These are phyloP conservation scores for Microctonus aethiopoides DNA, from an alignment of 2,888 invertebrate genomes.

Conservation along the genomic window DNA sequence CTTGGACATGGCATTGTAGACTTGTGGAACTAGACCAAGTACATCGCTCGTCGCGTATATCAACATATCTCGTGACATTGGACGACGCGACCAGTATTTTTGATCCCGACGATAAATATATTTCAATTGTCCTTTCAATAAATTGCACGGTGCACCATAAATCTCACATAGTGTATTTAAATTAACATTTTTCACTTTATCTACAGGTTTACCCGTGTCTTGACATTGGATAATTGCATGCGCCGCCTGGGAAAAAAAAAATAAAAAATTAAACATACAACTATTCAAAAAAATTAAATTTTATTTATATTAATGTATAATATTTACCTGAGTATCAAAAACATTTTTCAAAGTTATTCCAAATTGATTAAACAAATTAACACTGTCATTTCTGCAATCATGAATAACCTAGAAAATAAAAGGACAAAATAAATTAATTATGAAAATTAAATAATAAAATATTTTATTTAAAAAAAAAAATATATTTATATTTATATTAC, in stretches of 20 bases:
- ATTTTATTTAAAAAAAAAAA: neutral
- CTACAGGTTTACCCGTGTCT: constrained; percentile 89
- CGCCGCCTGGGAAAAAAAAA: constrained; percentile 73
- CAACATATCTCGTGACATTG: constrained; percentile 90
- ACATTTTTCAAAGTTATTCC: constrained; percentile 85
- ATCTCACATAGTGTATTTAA: constrained; percentile 91
- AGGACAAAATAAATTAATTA: neutral
- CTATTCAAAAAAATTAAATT: too few relatives aligned
- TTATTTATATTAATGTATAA: constrained; percentile 20
- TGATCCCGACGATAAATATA: constrained; percentile 87
- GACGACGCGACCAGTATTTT: constrained; percentile 89
- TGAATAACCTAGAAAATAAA: constrained; percentile 77
- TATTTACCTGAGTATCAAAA: constrained; percentile 85
- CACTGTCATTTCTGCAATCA: constrained; percentile 92
- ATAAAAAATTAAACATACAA: too few relatives aligned
- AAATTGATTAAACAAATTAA: constrained; percentile 87
- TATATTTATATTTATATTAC: constrained; percentile 20
- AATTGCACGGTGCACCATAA: constrained; percentile 88
- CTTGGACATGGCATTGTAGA: constrained; percentile 80
- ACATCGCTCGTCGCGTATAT: constrained; percentile 92
- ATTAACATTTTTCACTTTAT: constrained; percentile 94
- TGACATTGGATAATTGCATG: constrained; percentile 92
- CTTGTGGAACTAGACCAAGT: constrained; percentile 83
- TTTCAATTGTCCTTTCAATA: constrained; percentile 90
- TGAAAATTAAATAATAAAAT: neutral